A percentile compares a stretch with the other conserved stretches of the same genome.
Evolutionary conservation across 2,113 vertebrate species (phyloP).

Genomic region (Nerophis ophidion): DNA sequence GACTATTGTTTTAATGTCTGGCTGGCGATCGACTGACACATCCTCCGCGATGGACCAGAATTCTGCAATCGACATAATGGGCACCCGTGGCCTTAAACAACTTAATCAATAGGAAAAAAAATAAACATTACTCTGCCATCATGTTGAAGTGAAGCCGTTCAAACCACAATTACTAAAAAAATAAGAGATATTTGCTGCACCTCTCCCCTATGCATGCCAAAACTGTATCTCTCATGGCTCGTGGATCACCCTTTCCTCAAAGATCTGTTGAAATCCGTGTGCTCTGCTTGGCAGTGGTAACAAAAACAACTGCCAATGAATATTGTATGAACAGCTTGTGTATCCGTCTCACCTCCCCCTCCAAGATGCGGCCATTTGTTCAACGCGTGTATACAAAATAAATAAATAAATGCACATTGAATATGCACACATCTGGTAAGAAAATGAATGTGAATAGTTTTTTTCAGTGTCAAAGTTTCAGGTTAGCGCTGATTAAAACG

Average conservation of each 20-base stretch:
- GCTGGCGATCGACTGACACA: no score
- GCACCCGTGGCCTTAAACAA: no score
- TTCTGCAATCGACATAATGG: no score
- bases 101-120: no score
- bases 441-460: conserved; percentile 58
- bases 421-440: conserved; percentile 59
- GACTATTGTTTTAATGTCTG: no score
- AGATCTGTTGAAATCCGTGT: neutral
- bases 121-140: no score
- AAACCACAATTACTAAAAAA: no score
- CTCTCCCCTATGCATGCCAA: neutral
- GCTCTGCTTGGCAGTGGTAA: neutral
- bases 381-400: conserved; percentile 31
- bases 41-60: no score
- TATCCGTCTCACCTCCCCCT: conserved; percentile 14
- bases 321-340: conserved; percentile 12
- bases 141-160: no score
- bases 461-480: conserved; percentile 58
- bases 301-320: conserved; percentile 21
- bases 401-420: conserved; percentile 62
- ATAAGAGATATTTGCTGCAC: neutral
- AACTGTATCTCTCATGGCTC: neutral
- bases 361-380: conserved; percentile 45
- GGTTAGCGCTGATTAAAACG: conserved; percentile 64
- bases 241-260: neutral